Evolutionary conservation across 1,140 invertebrate genomes (phyloP), one percentile per base, ranked within the genome.

Genomic region (Drosophila asahinai): DNA sequence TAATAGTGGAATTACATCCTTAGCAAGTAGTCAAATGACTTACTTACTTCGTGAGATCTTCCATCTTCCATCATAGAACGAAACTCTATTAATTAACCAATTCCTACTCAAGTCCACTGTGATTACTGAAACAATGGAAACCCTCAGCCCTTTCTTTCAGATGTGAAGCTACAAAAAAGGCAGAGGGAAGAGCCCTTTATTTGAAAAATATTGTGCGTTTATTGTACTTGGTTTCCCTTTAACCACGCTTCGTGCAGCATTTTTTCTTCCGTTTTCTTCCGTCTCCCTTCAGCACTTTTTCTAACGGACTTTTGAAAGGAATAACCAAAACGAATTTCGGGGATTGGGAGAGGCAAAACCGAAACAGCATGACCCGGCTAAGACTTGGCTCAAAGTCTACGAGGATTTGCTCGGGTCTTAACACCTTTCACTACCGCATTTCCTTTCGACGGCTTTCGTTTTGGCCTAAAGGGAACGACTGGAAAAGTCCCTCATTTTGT

Each of bases 331-430:
- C 42, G 55, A 45, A 75, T 40, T 54, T 60, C 19, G 25, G 40
- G 36, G 64, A 68, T 40, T 57, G 74, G 17, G 3, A 57, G 57
- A 66, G 47, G 27, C 49, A 77, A 77, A 77, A 61, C 63, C 57
- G 45, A 72, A 73, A 61, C 43, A 73, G 64, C 49, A 55, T 77
- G 63, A 66, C 57, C 75, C 74, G 52, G 40, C 55, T 77, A 77
- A 77, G 75, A 77, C 75, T 55, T 61, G 74, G 64, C 74, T 77
- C 75, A 77, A 77, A 77, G 75, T 70, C 75, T 62, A 40, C 42
- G 15, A 58, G 75, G 75, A 77, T 77, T 77, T 77, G 51, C 64
- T 77, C 12, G 51, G 74, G 64, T 70, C 49, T 77, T 77, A 77
- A 62, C 75, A 77, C 75, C 75, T 57, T 77, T 77, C 57, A 57